A percentile compares a stretch with the other conserved stretches of the same genome.
phyloP scores from a whole-genome alignment of 2,888 invertebrate genomes.

The Strigamia maritima region DNA sequence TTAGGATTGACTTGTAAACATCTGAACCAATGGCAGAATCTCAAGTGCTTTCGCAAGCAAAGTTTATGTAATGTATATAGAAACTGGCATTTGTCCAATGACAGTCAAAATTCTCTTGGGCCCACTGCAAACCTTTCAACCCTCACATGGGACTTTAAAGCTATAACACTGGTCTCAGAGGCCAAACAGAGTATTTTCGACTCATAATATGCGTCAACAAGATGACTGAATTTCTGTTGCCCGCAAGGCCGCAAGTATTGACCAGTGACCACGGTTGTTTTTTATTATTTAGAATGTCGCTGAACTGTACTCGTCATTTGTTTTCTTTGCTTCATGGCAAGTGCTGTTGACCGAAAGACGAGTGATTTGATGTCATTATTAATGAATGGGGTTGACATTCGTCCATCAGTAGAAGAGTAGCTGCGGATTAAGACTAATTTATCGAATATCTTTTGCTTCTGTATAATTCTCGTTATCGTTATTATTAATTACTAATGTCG shows the following conservation, averaged over 20 bases:
- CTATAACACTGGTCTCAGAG: neutral
- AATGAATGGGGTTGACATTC: neutral
- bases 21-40: neutral
- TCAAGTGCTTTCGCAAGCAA: neutral
- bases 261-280: neutral
- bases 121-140: neutral
- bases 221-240: neutral
- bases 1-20: neutral
- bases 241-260: no score
- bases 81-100: neutral
- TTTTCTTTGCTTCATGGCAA: neutral
- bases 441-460: neutral
- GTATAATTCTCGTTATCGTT: no score
- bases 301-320: neutral
- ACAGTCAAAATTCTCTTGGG: neutral
- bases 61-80: neutral
- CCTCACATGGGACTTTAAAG: neutral
- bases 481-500: no score
- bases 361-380: neutral
- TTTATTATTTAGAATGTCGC: neutral
- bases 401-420: neutral
- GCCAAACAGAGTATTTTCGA: neutral
- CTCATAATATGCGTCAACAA: neutral
- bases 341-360: neutral
- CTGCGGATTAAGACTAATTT: neutral